Evolutionary conservation across 2,113 vertebrate genomes (phyloP), one percentile per base, ranked within the genome.

Genomic region (Oryzias celebensis): DNA sequence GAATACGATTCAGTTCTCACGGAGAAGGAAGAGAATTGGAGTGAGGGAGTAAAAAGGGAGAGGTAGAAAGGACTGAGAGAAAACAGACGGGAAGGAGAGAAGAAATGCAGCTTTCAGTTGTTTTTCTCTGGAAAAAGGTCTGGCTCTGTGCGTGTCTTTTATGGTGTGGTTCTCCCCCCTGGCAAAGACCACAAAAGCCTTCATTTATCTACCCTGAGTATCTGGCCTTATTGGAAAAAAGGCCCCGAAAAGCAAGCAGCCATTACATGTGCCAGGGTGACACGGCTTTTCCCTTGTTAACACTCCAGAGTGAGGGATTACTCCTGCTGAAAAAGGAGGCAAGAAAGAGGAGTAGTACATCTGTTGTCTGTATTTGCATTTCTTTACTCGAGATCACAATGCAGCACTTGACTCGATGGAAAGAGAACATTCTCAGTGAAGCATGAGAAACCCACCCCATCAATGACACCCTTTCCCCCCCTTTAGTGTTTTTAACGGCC

Each of bases 301-400:
- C 82, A 87, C 87, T 85, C 65, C 52, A n/a, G 45, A 73, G 81
- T 78, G 82, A 77, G 68, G 80, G 78, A 90, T 88, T 87, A 80
- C 65, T 77, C 52, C 83, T 64, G 59, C 63, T 20, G 70, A 87
- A 77, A 82, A 84, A 81, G 3, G 20, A 46, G 59, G 4, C 23
- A 48, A 55, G 28, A 79, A 83, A 74, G 75, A 82, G 59, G 69
- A 67, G 78, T 56, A 85, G 80, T 87, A 80, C 90, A 90, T 90
- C 86, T 91, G 88, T 82, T 89, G 78, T 70, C 60, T 76, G 81
- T 87, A 91, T 91, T 88, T 87, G 88, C 90, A 91, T 91, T 85
- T 91, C 88, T 91, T 90, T 90, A 77, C 81, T 77, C 45, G 68
- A 73, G 69, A 71, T 80, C 83, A 88, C 86, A 91, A 90, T 88